Conservation (phyloP, 2,888 invertebrate genomes). For the Cerastis leucographa region DNA sequence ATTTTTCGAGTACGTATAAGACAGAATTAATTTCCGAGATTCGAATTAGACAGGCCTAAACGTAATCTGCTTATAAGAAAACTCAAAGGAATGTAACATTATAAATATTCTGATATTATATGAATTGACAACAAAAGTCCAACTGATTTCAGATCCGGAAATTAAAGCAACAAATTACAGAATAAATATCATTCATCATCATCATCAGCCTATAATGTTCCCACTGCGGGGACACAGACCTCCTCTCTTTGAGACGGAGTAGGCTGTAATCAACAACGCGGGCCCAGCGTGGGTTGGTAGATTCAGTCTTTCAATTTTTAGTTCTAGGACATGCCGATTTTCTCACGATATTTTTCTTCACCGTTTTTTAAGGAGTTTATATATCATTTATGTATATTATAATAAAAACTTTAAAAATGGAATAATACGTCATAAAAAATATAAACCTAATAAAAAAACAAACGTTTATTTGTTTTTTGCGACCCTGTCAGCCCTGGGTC, state of each 20-base stretch:
- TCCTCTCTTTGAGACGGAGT: too few relatives aligned
- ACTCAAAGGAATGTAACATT: too few relatives aligned
- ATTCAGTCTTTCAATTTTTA: too few relatives aligned
- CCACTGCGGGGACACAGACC: too few relatives aligned
- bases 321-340: too few relatives aligned
- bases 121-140: not conserved
- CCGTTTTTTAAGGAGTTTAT: too few relatives aligned
- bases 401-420: not conserved
- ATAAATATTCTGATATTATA: not conserved
- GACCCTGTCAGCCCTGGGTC: conserved; percentile 69
- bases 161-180: not conserved
- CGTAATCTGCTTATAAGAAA: too few relatives aligned
- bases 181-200: not conserved
- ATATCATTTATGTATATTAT: too few relatives aligned
- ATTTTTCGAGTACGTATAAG: not conserved
- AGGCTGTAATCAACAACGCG: too few relatives aligned
- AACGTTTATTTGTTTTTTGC: conserved; percentile 11
- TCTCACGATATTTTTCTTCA: too few relatives aligned
- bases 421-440: not conserved
- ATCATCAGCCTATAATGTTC: too few relatives aligned
- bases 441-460: not conserved
- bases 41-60: not conserved
- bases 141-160: not conserved
- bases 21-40: not conserved
- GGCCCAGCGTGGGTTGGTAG: too few relatives aligned